These are phyloP conservation scores for Callospermophilus lateralis DNA, from an alignment of 2,113 vertebrate species.

Conservation along the genomic window DNA sequence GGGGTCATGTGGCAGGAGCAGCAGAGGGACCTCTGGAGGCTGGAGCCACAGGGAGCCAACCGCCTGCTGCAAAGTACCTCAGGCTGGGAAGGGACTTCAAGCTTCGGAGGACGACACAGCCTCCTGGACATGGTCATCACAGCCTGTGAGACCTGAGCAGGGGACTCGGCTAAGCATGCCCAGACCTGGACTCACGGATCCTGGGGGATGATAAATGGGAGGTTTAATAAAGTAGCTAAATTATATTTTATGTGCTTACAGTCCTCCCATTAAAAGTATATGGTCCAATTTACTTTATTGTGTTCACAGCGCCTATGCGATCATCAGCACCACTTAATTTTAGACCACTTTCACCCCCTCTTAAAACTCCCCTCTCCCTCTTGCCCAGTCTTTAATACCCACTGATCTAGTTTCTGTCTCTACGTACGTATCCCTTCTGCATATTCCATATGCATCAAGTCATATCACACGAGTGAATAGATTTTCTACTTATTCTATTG, in stretches of 20 bases:
- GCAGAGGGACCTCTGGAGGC: background rate
- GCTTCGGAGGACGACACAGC: background rate
- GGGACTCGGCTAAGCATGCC: background rate
- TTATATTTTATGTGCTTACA: background rate
- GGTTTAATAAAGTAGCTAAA: background rate
- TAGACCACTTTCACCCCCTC: background rate
- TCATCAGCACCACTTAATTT: background rate
- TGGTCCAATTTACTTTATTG: background rate
- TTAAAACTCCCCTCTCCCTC: background rate
- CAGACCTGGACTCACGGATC: background rate
- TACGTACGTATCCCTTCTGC: background rate
- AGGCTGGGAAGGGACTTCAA: too few species aligned
- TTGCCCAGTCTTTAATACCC: background rate
- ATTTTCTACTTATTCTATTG: background rate
- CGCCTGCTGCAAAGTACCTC: rapidly evolving
- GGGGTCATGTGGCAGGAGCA: background rate
- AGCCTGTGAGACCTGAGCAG: background rate
- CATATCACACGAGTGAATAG: background rate
- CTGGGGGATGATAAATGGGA: background rate
- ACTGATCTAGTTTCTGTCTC: background rate
- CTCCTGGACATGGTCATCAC: rapidly evolving
- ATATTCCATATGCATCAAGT: too few species aligned
- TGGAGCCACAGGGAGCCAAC: background rate
- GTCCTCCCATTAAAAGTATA: background rate
- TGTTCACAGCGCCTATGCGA: background rate